A percentile compares a stretch with the other conserved stretches of the same genome.
Conservation (phyloP, 2,113 vertebrate species). For the Todiramphus saurophagus region DNA sequence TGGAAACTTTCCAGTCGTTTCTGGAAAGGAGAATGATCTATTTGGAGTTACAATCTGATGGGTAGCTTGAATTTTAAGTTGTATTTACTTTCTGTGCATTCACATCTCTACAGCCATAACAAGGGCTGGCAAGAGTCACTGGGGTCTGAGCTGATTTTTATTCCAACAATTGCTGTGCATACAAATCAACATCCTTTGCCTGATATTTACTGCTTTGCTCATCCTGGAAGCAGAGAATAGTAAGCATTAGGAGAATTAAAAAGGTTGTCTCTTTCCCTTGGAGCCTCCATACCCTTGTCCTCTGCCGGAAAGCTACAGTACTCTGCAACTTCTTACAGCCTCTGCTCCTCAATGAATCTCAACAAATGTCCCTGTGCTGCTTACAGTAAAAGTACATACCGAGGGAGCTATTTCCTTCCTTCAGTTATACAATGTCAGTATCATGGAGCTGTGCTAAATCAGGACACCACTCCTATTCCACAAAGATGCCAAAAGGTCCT, state of each 20-base stretch:
- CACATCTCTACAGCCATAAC: conserved; percentile 25
- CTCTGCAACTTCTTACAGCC: background rate
- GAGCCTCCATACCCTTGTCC: background rate
- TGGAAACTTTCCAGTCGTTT: background rate
- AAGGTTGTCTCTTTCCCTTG: background rate
- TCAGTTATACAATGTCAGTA: background rate
- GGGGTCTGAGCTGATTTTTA: conserved; percentile 61
- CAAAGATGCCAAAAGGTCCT: conserved; percentile 55
- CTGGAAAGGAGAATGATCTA: background rate
- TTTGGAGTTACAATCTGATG: background rate
- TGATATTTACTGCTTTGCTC: conserved; percentile 49
- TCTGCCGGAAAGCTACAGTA: background rate
- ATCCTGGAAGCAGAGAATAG: conserved; percentile 18
- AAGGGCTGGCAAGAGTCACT: conserved; percentile 57
- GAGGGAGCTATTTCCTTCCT: conserved; percentile 58
- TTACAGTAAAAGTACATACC: background rate
- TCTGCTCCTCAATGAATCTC: background rate
- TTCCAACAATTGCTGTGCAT: conserved; percentile 59
- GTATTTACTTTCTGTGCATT: conserved; percentile 33
- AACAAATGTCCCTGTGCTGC: background rate
- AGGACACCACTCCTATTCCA: conserved; percentile 47
- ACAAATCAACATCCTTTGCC: conserved; percentile 51
- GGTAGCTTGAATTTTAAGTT: conserved; percentile 32
- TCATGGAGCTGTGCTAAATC: conserved; percentile 45
- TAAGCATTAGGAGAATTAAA: background rate